Evolutionary conservation across 2,797 vertebrate genomes (phyloP), one percentile per base, ranked within the genome.

Genomic region (Myiotriccus ornatus): DNA sequence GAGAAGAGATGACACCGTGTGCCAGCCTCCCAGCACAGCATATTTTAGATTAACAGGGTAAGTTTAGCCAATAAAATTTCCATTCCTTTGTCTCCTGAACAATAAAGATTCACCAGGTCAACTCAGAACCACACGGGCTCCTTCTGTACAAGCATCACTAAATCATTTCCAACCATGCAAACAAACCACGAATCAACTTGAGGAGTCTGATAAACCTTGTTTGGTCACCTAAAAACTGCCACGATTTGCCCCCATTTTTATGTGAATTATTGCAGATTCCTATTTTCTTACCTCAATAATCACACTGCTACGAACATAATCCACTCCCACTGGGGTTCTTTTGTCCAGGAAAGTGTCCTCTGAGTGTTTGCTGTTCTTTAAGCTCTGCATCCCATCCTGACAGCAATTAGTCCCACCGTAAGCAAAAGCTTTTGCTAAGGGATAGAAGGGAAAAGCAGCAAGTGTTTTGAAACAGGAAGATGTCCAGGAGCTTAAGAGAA

Each of bases 391-490:
- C 84, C 98, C 98, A 14, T 99, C 98, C 24, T 98, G 98, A 59
- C 99, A 99, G 94, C 99, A 99, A 81, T 94, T 98, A 9, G 97
- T 97, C 74, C 98, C 98, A 90, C 97, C 98, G 15, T 98, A 99
- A 76, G 99, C 99, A 68, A 99, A 98, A 63, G 98, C 99, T 90
- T 99, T 98, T 59, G 99, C 99, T 99, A 76, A 15, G 62, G 44
- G 92, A 50, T 21, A 92, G 63, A 95, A 76, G 12, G 24, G 50
- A 68, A 84, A 93, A 87, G 60, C 5, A 90, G 37, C 24, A 59
- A 53, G 80, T 34, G 44, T 55, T 68, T 74, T 73, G 81, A 41
- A 32, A 63, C 0, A 32, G 37, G 39, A 55, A 53, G 20, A 37
- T 23, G 65, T 76, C 65, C 34, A 52, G 18, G 21, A 82, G 18